Percentiles rank a stretch among this genome's conserved stretches.
Conservation (phyloP, 1,140 invertebrate species). For the Aphelinus certus region DNA sequence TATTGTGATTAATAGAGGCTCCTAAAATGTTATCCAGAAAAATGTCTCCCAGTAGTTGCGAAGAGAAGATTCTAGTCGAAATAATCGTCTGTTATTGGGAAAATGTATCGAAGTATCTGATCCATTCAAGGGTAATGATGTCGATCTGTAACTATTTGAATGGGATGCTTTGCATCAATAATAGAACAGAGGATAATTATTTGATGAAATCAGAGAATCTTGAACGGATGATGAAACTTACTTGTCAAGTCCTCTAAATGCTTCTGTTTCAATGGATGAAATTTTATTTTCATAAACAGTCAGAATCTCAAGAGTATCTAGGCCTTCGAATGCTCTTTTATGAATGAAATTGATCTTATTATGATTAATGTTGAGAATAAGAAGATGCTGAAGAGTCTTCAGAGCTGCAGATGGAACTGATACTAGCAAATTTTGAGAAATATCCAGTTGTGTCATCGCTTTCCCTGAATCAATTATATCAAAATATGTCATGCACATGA, state of each 20-base stretch:
- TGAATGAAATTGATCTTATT: constrained; percentile 84
- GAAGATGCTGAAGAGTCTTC: constrained; percentile 80
- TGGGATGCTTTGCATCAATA: too few species aligned
- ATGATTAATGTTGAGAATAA: constrained; percentile 90
- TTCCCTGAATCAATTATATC: constrained; percentile 69
- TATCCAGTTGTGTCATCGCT: constrained; percentile 82
- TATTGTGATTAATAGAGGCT: too few species aligned
- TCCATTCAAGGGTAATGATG: too few species aligned
- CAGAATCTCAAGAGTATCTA: constrained; percentile 86
- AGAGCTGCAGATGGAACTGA: constrained; percentile 83
- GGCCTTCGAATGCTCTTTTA: constrained; percentile 81
- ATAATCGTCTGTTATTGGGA: too few species aligned
- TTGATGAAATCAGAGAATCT: too few species aligned
- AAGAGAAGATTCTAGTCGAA: too few species aligned
- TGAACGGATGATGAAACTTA: constrained; percentile 63
- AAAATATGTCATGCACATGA: too few species aligned
- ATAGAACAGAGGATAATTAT: too few species aligned
- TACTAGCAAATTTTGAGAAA: constrained; percentile 81
- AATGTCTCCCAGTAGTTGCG: too few species aligned
- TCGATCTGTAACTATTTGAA: too few species aligned
- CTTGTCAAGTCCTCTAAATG: constrained; percentile 87
- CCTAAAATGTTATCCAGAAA: too few species aligned
- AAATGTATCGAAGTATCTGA: too few species aligned
- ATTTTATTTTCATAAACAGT: constrained; percentile 90
- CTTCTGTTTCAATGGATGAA: constrained; percentile 78